Evolutionary conservation across 2,113 vertebrate genomes (phyloP).

Genomic region (Tichodroma muraria): DNA sequence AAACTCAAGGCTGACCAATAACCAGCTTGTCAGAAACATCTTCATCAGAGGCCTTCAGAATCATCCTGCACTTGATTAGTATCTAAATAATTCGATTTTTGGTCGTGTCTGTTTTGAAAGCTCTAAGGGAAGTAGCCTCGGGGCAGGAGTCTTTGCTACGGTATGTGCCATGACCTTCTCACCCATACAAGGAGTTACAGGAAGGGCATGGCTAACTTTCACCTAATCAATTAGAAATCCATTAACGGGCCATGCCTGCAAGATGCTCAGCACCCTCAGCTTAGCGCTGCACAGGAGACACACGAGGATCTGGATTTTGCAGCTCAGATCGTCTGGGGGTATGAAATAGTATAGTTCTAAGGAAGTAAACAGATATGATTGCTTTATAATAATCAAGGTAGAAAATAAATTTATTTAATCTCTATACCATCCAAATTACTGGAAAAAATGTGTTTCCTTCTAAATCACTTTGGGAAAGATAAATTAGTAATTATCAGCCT

Average conservation of each 20-base stretch:
- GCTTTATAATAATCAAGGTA: neutral
- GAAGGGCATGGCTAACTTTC: constrained; percentile 63
- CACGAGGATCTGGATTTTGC: neutral
- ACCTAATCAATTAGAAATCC: constrained; percentile 62
- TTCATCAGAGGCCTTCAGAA: constrained; percentile 63
- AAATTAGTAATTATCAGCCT: neutral
- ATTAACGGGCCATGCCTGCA: neutral
- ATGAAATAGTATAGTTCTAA: neutral
- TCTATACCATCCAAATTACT: neutral
- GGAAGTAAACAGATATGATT: neutral
- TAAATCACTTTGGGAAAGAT: neutral
- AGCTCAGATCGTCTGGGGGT: neutral
- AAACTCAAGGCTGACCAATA: neutral
- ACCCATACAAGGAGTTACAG: constrained; percentile 64
- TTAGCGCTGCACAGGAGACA: neutral
- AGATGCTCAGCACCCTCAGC: neutral
- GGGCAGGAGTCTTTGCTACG: constrained; percentile 65
- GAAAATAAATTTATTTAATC: neutral
- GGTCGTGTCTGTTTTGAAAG: constrained; percentile 75
- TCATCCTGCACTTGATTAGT: constrained; percentile 93
- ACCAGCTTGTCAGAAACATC: constrained; percentile 19
- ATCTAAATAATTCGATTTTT: constrained; percentile 92
- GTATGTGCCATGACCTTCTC: constrained; percentile 73
- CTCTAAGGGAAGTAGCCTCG: constrained; percentile 76
- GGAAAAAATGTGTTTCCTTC: neutral